Percentiles rank a stretch among this genome's conserved stretches.
phyloP scores from a whole-genome alignment of 2,113 vertebrate genomes.

The Cyprinodon variegatus region DNA sequence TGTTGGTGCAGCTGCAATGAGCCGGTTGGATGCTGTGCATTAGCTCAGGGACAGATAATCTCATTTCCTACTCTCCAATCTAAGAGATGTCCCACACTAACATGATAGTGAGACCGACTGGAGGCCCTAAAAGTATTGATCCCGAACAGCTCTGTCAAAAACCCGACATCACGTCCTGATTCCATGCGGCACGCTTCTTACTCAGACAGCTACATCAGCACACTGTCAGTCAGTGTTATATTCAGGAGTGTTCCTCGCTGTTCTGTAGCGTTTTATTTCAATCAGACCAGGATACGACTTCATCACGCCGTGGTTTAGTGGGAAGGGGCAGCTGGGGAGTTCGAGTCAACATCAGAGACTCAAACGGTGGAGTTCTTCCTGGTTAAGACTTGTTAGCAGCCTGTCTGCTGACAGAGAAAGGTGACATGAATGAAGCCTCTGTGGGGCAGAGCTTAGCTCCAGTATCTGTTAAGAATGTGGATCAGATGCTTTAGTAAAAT shows the following conservation, averaged over 20 bases:
- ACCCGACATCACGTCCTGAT: slow-evolving; percentile 7
- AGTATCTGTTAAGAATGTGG: neutral
- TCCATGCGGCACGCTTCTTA: slow-evolving; percentile 10
- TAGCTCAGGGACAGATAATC: slow-evolving; percentile 73
- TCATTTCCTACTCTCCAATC: slow-evolving; percentile 74
- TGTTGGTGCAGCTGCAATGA: slow-evolving; percentile 47
- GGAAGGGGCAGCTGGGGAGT: slow-evolving; percentile 33
- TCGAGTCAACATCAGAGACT: slow-evolving; percentile 41
- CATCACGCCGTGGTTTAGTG: slow-evolving; percentile 35
- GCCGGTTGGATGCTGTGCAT: slow-evolving; percentile 70
- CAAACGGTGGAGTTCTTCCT: slow-evolving; percentile 43
- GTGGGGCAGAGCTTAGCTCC: neutral
- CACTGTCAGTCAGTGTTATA: slow-evolving; percentile 20
- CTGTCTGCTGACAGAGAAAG: slow-evolving; percentile 22
- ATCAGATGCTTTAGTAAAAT: neutral
- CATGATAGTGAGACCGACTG: slow-evolving; percentile 45
- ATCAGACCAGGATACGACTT: slow-evolving; percentile 39
- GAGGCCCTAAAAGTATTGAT: slow-evolving; percentile 22
- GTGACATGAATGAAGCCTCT: slow-evolving; percentile 25
- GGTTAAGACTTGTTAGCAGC: slow-evolving; percentile 35
- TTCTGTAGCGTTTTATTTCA: slow-evolving; percentile 16
- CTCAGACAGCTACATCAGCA: slow-evolving; percentile 6
- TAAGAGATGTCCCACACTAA: slow-evolving; percentile 55
- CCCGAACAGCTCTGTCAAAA: slow-evolving; percentile 11
- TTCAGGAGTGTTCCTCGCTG: neutral